These are phyloP conservation scores for Anastrepha obliqua DNA, from an alignment of 1,140 invertebrate species.

Conservation along the genomic window DNA sequence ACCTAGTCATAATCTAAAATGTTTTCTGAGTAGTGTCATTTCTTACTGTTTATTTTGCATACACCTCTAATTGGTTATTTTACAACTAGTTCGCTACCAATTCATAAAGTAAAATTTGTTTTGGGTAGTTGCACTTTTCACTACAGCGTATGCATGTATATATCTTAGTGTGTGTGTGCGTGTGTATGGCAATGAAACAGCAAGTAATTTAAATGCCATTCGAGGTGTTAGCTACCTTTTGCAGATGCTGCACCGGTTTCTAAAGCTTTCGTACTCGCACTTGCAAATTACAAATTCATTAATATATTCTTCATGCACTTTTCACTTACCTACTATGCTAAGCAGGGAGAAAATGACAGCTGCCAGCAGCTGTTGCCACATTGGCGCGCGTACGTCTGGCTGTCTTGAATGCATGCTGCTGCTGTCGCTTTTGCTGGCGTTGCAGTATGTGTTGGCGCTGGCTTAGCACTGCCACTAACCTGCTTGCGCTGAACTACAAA, in stretches of 20 bases:
- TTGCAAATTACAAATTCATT: conserved; percentile 12
- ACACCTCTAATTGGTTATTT: too few species aligned
- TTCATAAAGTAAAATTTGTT: too few species aligned
- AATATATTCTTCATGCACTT: conserved; percentile 33
- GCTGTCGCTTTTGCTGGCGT: background rate
- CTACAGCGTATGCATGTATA: too few species aligned
- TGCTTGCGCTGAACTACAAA: too few species aligned
- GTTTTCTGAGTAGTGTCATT: too few species aligned
- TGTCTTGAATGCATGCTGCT: background rate
- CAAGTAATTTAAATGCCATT: conserved; percentile 25
- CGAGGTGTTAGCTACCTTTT: background rate
- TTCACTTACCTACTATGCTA: conserved; percentile 36
- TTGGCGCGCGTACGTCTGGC: conserved; percentile 23
- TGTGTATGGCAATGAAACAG: background rate
- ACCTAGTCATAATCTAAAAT: too few species aligned
- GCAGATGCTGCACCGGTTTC: background rate
- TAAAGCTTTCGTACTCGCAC: background rate
- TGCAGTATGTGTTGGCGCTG: background rate
- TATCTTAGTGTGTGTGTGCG: background rate
- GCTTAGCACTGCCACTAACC: background rate
- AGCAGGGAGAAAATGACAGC: conserved; percentile 40
- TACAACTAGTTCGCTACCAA: too few species aligned
- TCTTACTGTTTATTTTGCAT: too few species aligned
- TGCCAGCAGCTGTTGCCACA: conserved; percentile 31
- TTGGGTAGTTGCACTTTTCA: too few species aligned